Percentiles rank a stretch among this genome's conserved stretches.
These are phyloP conservation scores for Malurus alboscapulatus DNA, from an alignment of 2,113 vertebrate genomes.

Conservation along the genomic window DNA sequence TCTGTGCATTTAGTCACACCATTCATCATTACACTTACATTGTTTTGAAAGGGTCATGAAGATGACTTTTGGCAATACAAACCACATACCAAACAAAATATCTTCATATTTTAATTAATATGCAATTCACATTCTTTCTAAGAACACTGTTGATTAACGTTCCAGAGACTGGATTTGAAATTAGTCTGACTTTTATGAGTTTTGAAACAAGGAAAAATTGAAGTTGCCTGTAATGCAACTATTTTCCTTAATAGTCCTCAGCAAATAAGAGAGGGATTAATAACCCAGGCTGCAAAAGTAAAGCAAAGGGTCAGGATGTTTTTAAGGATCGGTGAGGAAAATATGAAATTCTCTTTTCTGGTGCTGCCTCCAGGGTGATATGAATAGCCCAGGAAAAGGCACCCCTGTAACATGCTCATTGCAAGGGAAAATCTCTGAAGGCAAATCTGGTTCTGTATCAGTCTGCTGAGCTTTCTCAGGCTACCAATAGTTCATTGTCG, in stretches of 20 bases:
- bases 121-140: not conserved
- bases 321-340: not conserved
- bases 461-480: not conserved
- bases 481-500: not conserved
- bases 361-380: not conserved
- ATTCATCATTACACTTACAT: not conserved
- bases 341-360: not conserved
- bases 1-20: slow-evolving; percentile 8
- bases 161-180: not conserved
- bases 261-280: not conserved
- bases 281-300: not conserved
- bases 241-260: not conserved
- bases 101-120: not conserved
- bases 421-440: not conserved
- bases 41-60: not conserved
- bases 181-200: not conserved
- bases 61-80: not conserved
- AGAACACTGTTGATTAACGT: not conserved
- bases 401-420: rapidly evolving
- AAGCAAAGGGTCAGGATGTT: not conserved
- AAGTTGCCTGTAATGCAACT: not conserved
- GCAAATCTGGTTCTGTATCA: not conserved
- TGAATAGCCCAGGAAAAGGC: not conserved
- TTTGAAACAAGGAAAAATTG: not conserved
- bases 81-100: not conserved